Evolutionary conservation across 2,888 invertebrate genomes (phyloP).

Genomic region (Dyspetes luteomarginatus): DNA sequence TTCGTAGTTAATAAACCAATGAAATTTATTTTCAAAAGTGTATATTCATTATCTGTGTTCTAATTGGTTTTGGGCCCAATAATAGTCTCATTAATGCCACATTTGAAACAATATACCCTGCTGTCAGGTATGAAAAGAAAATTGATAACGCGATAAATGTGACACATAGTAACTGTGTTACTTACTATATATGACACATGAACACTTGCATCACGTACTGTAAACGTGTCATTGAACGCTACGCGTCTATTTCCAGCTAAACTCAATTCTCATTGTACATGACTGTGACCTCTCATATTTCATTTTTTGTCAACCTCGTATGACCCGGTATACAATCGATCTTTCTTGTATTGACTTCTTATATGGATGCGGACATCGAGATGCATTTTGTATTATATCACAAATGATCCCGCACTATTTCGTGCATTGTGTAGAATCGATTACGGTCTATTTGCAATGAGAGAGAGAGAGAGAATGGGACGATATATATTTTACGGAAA

Average conservation of each 20-base stretch:
- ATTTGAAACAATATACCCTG: no score
- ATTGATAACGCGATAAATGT: neutral
- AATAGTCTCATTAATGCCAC: no score
- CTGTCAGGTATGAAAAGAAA: neutral
- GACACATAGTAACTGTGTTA: neutral
- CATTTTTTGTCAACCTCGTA: slow-evolving; percentile 16
- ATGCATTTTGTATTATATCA: slow-evolving; percentile 20
- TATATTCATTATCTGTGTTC: no score
- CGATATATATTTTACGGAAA: slow-evolving; percentile 39
- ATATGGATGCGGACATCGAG: neutral
- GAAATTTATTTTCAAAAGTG: no score
- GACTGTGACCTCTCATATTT: neutral
- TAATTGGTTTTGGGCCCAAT: no score
- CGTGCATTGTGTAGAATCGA: slow-evolving; percentile 29
- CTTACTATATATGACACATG: neutral
- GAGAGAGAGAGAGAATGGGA: neutral
- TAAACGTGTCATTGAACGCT: neutral
- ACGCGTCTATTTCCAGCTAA: neutral
- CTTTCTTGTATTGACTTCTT: slow-evolving; percentile 8
- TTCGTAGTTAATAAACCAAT: no score
- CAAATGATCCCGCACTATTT: slow-evolving; percentile 8
- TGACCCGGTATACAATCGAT: slow-evolving; percentile 30
- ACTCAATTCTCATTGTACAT: neutral
- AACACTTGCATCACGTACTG: neutral
- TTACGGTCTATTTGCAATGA: slow-evolving; percentile 14